Percentiles rank a stretch among this genome's conserved stretches.
These are phyloP conservation scores for Grapholita molesta DNA, from an alignment of 1,140 invertebrate genomes.

Conservation along the genomic window DNA sequence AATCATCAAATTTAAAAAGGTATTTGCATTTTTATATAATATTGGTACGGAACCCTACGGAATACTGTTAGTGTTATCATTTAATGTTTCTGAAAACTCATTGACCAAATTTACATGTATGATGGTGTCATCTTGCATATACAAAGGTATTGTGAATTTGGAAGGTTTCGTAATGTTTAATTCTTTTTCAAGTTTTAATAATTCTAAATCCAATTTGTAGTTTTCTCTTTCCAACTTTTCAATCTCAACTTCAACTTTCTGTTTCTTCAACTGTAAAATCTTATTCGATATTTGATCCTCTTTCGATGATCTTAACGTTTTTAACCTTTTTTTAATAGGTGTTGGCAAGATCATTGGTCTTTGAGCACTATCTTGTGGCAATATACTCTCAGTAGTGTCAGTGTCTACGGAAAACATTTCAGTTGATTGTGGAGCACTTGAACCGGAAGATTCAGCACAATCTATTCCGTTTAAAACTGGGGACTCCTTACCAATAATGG, in stretches of 20 bases:
- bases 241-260: constrained; percentile 7
- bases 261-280: background rate
- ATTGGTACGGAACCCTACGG: background rate
- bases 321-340: background rate
- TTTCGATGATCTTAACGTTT: background rate
- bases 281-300: background rate
- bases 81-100: background rate
- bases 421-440: background rate
- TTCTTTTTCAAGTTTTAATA: constrained; percentile 18
- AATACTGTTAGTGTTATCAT: background rate
- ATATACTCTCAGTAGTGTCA: background rate
- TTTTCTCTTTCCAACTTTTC: constrained; percentile 1
- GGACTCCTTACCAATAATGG: background rate
- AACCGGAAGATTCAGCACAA: constrained; percentile 1
- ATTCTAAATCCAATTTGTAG: constrained; percentile 13
- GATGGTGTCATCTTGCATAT: background rate
- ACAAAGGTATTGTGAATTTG: background rate
- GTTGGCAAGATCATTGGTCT: background rate
- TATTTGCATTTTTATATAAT: background rate
- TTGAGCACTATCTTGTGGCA: background rate
- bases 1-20: background rate
- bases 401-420: background rate
- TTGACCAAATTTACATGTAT: background rate
- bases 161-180: background rate
- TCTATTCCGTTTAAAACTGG: background rate